These are phyloP conservation scores for Actenoides hombroni DNA, from an alignment of 2,113 vertebrate species.

Conservation along the genomic window DNA sequence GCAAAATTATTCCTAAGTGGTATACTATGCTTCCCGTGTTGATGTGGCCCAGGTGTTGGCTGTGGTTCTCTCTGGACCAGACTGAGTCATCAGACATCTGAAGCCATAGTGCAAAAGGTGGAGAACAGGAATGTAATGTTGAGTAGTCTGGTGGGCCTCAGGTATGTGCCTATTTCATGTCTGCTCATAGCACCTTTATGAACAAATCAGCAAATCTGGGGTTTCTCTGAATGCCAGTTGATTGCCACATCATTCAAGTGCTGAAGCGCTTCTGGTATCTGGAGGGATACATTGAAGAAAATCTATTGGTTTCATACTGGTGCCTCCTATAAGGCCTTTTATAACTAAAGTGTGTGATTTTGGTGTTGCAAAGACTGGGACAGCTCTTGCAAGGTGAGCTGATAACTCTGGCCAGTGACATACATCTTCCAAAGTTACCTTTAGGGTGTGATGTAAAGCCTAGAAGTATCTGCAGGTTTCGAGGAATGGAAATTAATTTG, in stretches of 20 bases:
- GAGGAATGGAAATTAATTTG: background rate
- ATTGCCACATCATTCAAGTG: background rate
- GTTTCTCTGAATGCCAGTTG: background rate
- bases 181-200: accelerated
- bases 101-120: background rate
- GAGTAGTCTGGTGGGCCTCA: background rate
- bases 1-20: background rate
- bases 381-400: background rate
- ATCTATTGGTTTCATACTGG: background rate
- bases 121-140: background rate
- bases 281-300: background rate
- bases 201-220: background rate
- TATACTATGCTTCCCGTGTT: background rate
- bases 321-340: background rate
- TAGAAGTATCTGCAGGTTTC: background rate
- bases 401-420: background rate
- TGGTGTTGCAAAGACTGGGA: background rate
- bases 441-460: accelerated
- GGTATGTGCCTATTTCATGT: background rate
- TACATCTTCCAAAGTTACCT: background rate
- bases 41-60: background rate
- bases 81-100: background rate
- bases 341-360: background rate
- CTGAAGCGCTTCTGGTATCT: background rate
- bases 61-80: background rate